Percentiles rank a stretch among this genome's conserved stretches.
Conservation (phyloP, 1,140 invertebrate species). For the Philotrypesis tridentata region DNA sequence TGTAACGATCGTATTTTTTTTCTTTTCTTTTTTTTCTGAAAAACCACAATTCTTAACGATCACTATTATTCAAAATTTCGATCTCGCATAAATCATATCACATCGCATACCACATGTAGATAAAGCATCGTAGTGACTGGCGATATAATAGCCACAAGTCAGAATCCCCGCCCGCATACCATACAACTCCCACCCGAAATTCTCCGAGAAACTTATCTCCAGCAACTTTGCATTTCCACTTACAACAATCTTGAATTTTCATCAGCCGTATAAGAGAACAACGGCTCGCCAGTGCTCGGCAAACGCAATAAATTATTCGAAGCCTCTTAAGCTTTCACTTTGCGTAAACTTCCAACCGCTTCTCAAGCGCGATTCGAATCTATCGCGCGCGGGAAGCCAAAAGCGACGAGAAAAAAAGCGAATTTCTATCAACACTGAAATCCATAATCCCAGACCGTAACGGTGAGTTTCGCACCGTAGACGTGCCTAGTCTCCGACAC, state of each 20-base stretch:
- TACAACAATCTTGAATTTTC: no score
- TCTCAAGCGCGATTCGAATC: not conserved
- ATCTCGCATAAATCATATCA: no score
- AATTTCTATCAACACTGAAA: constrained; percentile 20
- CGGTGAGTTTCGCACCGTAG: not conserved
- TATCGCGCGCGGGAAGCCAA: not conserved
- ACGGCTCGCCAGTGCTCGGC: no score
- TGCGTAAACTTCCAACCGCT: not conserved
- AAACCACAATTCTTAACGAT: no score
- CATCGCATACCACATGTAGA: no score
- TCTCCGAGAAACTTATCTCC: not conserved
- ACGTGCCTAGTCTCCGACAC: not conserved
- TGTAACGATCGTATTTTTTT: no score
- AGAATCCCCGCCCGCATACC: not conserved
- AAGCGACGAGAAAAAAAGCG: not conserved
- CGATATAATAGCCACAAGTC: no score
- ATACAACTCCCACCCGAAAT: not conserved
- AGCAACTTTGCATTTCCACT: no score
- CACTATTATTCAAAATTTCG: no score
- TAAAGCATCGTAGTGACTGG: no score
- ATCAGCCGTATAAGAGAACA: no score
- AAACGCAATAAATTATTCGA: not conserved
- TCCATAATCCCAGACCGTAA: not conserved
- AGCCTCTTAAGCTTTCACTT: not conserved
- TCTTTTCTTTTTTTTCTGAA: no score